Base-by-base conservation (phyloP, 2,113 vertebrate genomes). In the Paratilapia polleni region DNA sequence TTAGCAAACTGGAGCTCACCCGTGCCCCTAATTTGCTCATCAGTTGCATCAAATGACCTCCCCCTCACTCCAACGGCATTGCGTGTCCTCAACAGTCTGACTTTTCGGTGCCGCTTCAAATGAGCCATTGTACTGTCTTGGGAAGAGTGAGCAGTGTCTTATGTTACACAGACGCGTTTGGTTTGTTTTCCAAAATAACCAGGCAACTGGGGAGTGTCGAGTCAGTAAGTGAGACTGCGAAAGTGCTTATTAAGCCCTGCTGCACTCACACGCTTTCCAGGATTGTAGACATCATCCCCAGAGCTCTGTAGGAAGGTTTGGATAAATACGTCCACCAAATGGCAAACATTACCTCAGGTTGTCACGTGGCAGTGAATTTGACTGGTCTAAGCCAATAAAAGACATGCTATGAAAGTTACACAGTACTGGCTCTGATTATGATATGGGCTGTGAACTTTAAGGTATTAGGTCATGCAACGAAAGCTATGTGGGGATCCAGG, bases 111-210 rank as follows among this genome's bases (percentile, higher is more conserved):
- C 81, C 19, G 64, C 85, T 49, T 89, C 86, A 81, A 84, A 89
- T 13, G 88, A 90, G 78, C 84, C 89, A 78, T 92, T 90, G 88
- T 83, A 10, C 17, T 0, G 7, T 78, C 54, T 63, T 63, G 28
- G 60, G 78, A 62, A 59, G 22, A 81, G 57, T 41, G 81, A 74
- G 24, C 28, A 58, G 31, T 36, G 80, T 70, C 76, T 90, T 78
- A 28, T 54, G 87, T 91, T 86, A 57, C 91, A 36, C 76, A 26
- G 63, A 14, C 75, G 41, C 26, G 54, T 78, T 80, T 19, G 79
- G 73, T 85, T 82, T 78, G 74, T 84, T 87, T 89, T 85, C 77
- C 78, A 73, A 26, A 83, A 90, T 68, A 88, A 84, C 84, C 83
- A 74, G 73, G 77, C 77, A 60, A 62, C 82, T 57, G 79, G 13